Evolutionary conservation across 2,113 vertebrate genomes (phyloP).

Genomic region (Phocoena sinus): DNA sequence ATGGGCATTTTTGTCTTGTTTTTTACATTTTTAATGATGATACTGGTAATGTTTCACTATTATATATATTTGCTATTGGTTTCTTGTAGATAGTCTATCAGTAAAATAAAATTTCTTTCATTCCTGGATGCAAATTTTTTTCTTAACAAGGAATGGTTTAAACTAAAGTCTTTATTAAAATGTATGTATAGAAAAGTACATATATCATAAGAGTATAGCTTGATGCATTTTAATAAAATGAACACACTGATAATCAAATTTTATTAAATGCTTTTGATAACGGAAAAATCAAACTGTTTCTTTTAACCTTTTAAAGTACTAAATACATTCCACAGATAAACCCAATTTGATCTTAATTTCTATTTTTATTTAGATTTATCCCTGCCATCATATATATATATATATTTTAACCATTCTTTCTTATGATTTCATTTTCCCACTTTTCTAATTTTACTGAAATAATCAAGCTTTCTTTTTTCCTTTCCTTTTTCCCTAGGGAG

Average conservation of each 20-base stretch:
- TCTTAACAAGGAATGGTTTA: neutral
- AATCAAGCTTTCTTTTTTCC: neutral
- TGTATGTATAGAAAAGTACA: neutral
- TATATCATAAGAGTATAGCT: neutral
- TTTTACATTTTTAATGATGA: neutral
- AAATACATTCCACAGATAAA: neutral
- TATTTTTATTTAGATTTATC: neutral
- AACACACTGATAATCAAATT: neutral
- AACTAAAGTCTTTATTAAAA: constrained; percentile 16
- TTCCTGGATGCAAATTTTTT: neutral
- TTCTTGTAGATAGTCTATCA: neutral
- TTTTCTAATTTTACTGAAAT: constrained; percentile 18
- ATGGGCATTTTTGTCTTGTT: neutral
- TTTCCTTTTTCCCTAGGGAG: neutral
- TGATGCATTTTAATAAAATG: constrained; percentile 19
- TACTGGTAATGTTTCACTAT: neutral
- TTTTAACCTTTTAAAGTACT: neutral
- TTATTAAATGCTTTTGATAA: neutral
- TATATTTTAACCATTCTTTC: neutral
- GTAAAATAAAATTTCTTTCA: constrained; percentile 1
- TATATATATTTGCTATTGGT: neutral
- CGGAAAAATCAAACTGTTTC: neutral
- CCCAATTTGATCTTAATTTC: neutral
- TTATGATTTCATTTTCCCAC: neutral
- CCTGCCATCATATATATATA: neutral